Percentiles rank a stretch among this genome's conserved stretches.
phyloP scores from a whole-genome alignment of 92 coral and sea anemone species.

The Pocillopora grandis region DNA sequence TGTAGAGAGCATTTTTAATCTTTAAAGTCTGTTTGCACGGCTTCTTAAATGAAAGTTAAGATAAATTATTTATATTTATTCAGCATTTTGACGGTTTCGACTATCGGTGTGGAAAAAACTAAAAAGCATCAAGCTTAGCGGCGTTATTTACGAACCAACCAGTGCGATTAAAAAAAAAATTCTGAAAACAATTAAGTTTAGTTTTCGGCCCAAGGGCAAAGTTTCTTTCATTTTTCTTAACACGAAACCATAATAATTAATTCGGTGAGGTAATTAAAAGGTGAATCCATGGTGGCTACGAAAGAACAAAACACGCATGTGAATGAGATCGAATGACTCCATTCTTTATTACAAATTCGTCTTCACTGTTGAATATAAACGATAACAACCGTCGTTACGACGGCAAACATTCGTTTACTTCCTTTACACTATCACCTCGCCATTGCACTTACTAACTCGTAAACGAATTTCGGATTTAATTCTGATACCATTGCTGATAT shows the following conservation, averaged over 20 bases:
- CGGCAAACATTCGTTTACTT: too few species aligned
- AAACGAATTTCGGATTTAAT: too few species aligned
- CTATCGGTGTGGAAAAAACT: neutral
- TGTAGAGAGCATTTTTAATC: neutral
- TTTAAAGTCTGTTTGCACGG: neutral
- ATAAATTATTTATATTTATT: neutral
- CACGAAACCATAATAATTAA: neutral
- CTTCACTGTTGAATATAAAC: too few species aligned
- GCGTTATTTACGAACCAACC: neutral
- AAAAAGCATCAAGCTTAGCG: neutral
- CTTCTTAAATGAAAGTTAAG: neutral
- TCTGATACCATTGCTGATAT: too few species aligned
- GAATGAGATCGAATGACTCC: too few species aligned
- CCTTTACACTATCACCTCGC: too few species aligned
- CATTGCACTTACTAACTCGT: too few species aligned
- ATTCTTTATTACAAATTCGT: too few species aligned
- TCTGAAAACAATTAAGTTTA: neutral
- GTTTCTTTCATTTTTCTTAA: neutral
- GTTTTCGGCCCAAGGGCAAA: too few species aligned
- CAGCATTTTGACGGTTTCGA: constrained; percentile 21
- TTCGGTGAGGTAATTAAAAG: neutral
- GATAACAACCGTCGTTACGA: too few species aligned
- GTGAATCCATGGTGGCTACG: neutral
- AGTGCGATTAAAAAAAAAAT: neutral
- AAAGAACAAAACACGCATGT: neutral